Evolutionary conservation across 2,888 invertebrate species (phyloP), one percentile per base, ranked within the genome.

Genomic region (Amphipyra berbera): DNA sequence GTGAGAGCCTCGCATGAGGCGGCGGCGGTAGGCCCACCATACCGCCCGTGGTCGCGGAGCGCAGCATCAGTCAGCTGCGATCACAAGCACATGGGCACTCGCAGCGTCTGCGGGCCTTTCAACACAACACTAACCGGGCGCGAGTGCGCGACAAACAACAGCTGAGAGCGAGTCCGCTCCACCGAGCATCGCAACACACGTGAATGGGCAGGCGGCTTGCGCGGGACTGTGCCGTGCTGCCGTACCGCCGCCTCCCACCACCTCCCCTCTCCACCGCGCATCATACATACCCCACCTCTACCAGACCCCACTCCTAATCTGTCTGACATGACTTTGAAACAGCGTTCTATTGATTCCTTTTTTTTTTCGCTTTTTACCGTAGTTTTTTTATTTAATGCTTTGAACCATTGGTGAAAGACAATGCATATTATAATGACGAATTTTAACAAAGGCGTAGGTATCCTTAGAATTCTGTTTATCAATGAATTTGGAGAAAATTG

Each of bases 1-100:
- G 95, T 73, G 96, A 96, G 72, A 96, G 95, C 72, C 96, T 93
- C 76, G 96, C 94, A 85, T 94, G 90, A 71, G 92, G 90, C 85
- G 91, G 90, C 81, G 91, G 90, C 84, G 95, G 89, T 73, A 89
- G 81, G 60, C 89, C 89, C 75, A 88, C 88, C 84, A 84, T 83
- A 77, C 88, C 88, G 91, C 94, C 91, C 90, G 95, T 85, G 92
- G 93, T 90, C 88, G 94, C 93, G 89, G 95, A 95, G 49, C 88
- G 88, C 79, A 89, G 75, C 90, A 89, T 89, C 81, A 60, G 21
- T 45, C 14, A 21, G 21, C 21, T 2, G 42, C 83, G 50, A 6
- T 79, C 86, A 82, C 83, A 82, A 79, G 72, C 78, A 91, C 92
- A 88, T 92, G 92, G 66, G 82, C 84, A 65, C 80, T 81, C 79